phyloP scores from a whole-genome alignment of 2,113 vertebrate species.

The Ictalurus furcatus region DNA sequence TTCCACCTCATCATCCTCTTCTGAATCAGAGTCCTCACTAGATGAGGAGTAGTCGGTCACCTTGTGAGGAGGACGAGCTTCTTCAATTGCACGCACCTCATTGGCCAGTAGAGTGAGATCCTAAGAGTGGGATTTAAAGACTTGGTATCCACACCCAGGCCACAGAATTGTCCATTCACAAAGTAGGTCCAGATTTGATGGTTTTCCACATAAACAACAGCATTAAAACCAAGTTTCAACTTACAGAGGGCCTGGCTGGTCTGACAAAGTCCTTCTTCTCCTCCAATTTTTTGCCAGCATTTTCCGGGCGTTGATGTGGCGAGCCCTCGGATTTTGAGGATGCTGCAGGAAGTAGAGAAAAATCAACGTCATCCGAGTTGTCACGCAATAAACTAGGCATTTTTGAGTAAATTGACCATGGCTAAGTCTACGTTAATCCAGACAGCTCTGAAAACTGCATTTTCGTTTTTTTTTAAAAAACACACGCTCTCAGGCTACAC shows the following conservation, averaged over 20 bases:
- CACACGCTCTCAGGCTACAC: no score
- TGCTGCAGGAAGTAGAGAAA: conserved; percentile 70
- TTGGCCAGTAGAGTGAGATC: conserved; percentile 94
- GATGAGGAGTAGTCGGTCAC: conserved; percentile 97
- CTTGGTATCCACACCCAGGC: not conserved
- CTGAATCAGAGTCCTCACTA: conserved; percentile 95
- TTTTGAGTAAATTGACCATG: not conserved
- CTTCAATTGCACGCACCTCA: conserved; percentile 94
- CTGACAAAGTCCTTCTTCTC: conserved; percentile 85
- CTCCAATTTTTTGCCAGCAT: conserved; percentile 84
- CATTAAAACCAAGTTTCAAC: not conserved
- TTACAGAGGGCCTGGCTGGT: conserved; percentile 71
- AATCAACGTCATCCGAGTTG: not conserved
- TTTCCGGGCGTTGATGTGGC: conserved; percentile 83
- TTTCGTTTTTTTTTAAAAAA: no score
- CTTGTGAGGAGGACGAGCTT: conserved; percentile 92
- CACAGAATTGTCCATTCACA: not conserved
- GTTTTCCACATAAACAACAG: not conserved
- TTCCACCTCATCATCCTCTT: conserved; percentile 95
- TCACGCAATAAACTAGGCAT: not conserved
- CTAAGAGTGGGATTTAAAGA: conserved; percentile 62
- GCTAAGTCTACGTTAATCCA: no score
- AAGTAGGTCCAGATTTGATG: not conserved
- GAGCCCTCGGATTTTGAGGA: conserved; percentile 97
- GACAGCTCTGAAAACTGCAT: no score